Base-by-base conservation (phyloP, 2,113 vertebrate species). In the Takifugu bimaculatus region DNA sequence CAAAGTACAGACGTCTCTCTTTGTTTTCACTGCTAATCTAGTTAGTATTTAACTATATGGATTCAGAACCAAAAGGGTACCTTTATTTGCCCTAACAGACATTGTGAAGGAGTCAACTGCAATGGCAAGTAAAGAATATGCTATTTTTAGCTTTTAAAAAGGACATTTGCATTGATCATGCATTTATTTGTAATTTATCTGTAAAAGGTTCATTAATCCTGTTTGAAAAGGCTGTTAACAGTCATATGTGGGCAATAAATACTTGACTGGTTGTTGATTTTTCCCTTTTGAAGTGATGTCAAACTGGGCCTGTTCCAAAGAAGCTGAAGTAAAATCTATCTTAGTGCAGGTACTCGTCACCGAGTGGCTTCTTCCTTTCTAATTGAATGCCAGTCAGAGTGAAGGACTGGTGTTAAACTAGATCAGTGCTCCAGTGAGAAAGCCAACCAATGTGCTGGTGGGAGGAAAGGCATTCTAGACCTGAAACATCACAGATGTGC, bases 351-450 rank as follows among this genome's bases (percentile, higher is more conserved):
- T 47, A 48, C 32, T 35, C 2, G 1, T 57, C 27, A 15, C 27
- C 20, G 15, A 70, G 49, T 35, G 6, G 54, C 49, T 11, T 0
- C 26, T 51, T 67, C 26, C 50, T 61, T 63, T 77, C 68, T 71
- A 77, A 77, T 75, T 75, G 60, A 68, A 80, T 69, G 66, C 71
- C 79, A 77, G 63, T 79, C 68, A 72, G 49, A 77, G 45, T 42
- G 58, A 60, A 59, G 44, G 12, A 9, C 35, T 39, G 3, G 7
- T 39, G 35, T 39, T 39, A 39, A 39, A 39, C 9, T 10, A 6
- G 6, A 10, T 6, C 1, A 10, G 35, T 39, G 35, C 35, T 6
- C 7, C 11, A 4, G 35, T 39, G 35, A 11, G 60, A 51, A 80
- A 80, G 72, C 65, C 52, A 70, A 77, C 81, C 70, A 63, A 55